A percentile compares a stretch with the other conserved stretches of the same genome.
phyloP scores from a whole-genome alignment of 1,140 invertebrate species.

The Lepeophtheirus salmonis region DNA sequence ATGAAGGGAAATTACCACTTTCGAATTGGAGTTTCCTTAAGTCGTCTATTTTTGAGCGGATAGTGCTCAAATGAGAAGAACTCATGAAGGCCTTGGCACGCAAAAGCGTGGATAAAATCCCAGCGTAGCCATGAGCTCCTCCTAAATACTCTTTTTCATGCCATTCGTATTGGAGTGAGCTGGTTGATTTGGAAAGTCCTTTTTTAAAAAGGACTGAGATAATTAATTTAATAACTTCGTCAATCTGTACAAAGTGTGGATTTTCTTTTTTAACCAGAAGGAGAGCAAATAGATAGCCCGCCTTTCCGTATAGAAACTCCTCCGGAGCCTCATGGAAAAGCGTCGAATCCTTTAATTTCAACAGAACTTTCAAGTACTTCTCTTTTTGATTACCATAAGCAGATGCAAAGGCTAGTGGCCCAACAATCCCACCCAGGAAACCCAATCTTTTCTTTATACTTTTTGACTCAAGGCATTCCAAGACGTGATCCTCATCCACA shows the following conservation, averaged over 20 bases:
- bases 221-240: neutral
- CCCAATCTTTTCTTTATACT: neutral
- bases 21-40: slow-evolving; percentile 38
- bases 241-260: neutral
- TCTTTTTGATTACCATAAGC: slow-evolving; percentile 2
- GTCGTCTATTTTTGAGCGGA: slow-evolving; percentile 44
- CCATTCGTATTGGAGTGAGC: slow-evolving; percentile 44
- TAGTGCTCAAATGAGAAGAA: neutral
- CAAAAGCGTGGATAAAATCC: slow-evolving; percentile 60
- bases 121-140: slow-evolving; percentile 64
- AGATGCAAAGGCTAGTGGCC: neutral
- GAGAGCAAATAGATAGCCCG: slow-evolving; percentile 59
- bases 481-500: slow-evolving; percentile 11
- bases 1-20: slow-evolving; percentile 74
- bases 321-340: slow-evolving; percentile 37
- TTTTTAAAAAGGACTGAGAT: neutral
- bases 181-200: neutral
- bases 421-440: slow-evolving; percentile 12
- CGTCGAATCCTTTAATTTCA: neutral
- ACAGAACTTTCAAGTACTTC: neutral
- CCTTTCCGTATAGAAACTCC: slow-evolving; percentile 64
- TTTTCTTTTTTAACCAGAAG: slow-evolving; percentile 37
- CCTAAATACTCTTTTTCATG: slow-evolving; percentile 70
- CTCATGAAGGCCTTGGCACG: slow-evolving; percentile 34
- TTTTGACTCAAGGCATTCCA: slow-evolving; percentile 12